Evolutionary conservation across 2,113 vertebrate genomes (phyloP), one percentile per base, ranked within the genome.

Genomic region (Paracanthobrama guichenoti): DNA sequence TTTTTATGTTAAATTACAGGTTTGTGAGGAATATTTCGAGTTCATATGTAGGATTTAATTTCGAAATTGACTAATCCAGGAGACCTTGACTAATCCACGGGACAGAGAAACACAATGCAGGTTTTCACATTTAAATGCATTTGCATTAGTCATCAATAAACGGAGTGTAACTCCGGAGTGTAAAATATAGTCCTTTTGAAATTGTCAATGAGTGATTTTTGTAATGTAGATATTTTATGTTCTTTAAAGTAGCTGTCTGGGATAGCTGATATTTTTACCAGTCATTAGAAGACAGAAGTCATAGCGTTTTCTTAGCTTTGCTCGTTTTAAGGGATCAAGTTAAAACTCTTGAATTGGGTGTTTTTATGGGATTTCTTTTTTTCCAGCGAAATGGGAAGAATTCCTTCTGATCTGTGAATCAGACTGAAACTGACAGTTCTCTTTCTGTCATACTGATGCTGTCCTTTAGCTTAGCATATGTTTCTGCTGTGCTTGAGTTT

Each of bases 11-110:
- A 67, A 67, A 67, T 67, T 35, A 67, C 16, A 67, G 28, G 28
- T 71, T 42, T 13, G 35, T n/a, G 9, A n/a, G 67, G 20, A 39
- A 42, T 71, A 42, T 71, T 71, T 71, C 22, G 67, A 31, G 67
- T 71, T 71, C 20, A 71, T 71, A 42, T 71, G 67, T 42, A 71
- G 67, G 39, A n/a, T 42, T 71, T 71, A 71, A 71, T 71, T 71
- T 71, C 4, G 4, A 42, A 39, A 71, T 71, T 42, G 67, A 42
- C 67, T 71, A 71, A 71, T 71, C 67, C 35, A 42, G 35, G 35
- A 71, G 67, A 6, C 66, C 20, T n/a, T 69, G 66, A 69, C 66
- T 69, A 69, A 69, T 69, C 66, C 66, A 69, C 2, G 20, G 66
- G 35, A 69, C 66, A 42, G 66, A 69, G 35, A 39, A 55, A 55